Conservation (phyloP, 1,140 invertebrate species). For the Cyclina sinensis region DNA sequence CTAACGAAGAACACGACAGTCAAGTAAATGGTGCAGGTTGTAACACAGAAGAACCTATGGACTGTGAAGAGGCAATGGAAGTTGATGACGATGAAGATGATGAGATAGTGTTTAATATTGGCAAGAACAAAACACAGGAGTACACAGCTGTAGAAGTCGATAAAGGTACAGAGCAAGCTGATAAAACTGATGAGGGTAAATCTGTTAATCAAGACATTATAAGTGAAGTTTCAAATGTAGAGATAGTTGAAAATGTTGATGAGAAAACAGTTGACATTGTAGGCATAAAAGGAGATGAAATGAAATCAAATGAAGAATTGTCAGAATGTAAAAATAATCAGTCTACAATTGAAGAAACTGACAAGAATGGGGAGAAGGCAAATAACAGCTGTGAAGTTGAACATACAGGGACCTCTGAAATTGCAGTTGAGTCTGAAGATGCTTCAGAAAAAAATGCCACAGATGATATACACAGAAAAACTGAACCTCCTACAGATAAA, state of each 20-base stretch:
- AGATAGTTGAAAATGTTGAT: neutral
- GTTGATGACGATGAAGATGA: conserved; percentile 67
- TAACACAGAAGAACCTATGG: conserved; percentile 46
- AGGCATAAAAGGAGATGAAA: neutral
- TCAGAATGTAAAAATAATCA: neutral
- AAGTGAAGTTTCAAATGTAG: neutral
- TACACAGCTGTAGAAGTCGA: neutral
- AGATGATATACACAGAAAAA: neutral
- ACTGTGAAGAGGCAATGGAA: conserved; percentile 57
- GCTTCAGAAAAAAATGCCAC: neutral
- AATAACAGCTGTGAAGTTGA: neutral
- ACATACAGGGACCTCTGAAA: neutral
- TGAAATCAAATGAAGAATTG: neutral
- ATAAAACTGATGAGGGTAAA: neutral
- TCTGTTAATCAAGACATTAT: neutral
- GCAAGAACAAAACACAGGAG: neutral
- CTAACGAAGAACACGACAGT: neutral
- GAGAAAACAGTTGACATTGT: neutral
- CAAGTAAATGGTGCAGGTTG: neutral
- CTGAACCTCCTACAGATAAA: neutral
- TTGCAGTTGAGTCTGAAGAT: neutral
- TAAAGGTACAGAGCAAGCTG: neutral
- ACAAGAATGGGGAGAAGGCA: neutral
- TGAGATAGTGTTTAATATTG: conserved; percentile 50
- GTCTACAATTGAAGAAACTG: neutral